These are phyloP conservation scores for Gryllus bimaculatus DNA, from an alignment of 1,140 invertebrate species.

Conservation along the genomic window DNA sequence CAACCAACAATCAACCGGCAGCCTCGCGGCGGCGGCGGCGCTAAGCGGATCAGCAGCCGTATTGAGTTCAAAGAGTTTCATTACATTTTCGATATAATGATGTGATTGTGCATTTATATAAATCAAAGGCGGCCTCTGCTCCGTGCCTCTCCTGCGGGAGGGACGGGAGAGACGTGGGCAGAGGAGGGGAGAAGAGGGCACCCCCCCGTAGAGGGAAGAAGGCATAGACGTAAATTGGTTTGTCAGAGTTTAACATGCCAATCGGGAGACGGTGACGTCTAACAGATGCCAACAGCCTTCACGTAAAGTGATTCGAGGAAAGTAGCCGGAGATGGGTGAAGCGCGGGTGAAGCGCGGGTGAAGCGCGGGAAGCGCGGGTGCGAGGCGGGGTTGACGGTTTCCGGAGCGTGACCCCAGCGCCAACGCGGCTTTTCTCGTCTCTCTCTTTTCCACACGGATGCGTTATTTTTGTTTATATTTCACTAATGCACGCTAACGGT, in stretches of 20 bases:
- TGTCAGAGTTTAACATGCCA: too few relatives aligned
- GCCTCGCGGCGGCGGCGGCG: too few relatives aligned
- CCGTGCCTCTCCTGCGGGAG: neutral
- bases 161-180: neutral
- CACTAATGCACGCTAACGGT: neutral
- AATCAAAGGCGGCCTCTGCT: neutral
- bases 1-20: neutral
- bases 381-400: too few relatives aligned
- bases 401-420: too few relatives aligned
- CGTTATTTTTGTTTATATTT: neutral
- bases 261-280: too few relatives aligned
- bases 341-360: too few relatives aligned
- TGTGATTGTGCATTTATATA: conserved; percentile 1
- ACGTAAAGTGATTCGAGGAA: too few relatives aligned
- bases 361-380: too few relatives aligned
- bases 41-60: neutral
- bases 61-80: conserved; percentile 5
- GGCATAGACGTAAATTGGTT: neutral
- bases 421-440: neutral
- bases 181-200: neutral
- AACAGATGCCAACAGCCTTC: too few relatives aligned
- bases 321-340: too few relatives aligned
- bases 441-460: neutral
- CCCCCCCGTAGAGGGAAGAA: neutral
- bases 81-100: conserved; percentile 5